Evolutionary conservation across 2,888 invertebrate genomes (phyloP).

Genomic region (Andrena fulva): DNA sequence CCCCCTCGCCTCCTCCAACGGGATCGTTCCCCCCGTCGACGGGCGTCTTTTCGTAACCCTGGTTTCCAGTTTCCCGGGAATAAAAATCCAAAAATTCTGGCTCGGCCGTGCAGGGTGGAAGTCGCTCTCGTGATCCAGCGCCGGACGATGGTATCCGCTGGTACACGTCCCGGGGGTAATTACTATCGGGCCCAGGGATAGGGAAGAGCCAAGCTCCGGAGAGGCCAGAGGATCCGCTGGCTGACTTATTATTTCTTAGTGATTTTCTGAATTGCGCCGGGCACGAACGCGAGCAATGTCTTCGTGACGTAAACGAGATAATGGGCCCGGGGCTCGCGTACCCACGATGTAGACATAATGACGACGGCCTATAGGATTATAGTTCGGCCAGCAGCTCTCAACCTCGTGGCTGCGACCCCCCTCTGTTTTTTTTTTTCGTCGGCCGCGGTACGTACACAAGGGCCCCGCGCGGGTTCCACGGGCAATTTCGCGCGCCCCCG

Average conservation of each 20-base stretch:
- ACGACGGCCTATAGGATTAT: slow-evolving; percentile 80
- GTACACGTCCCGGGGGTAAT: slow-evolving; percentile 64
- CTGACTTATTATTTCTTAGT: slow-evolving; percentile 82
- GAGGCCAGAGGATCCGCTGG: slow-evolving; percentile 59
- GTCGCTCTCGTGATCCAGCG: slow-evolving; percentile 55
- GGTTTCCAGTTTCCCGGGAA: slow-evolving; percentile 22
- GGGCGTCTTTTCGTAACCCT: not conserved
- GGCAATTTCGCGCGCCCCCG: slow-evolving; percentile 51
- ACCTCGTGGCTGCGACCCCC: slow-evolving; percentile 28
- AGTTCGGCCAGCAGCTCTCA: slow-evolving; percentile 72
- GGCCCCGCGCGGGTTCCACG: not conserved
- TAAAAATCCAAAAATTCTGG: slow-evolving; percentile 26
- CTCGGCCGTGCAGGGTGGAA: slow-evolving; percentile 30
- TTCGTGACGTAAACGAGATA: slow-evolving; percentile 83
- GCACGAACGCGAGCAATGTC: slow-evolving; percentile 76
- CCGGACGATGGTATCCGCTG: slow-evolving; percentile 49
- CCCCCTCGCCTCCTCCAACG: too few relatives aligned
- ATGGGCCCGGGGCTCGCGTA: slow-evolving; percentile 77
- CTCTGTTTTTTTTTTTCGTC: slow-evolving; percentile 1
- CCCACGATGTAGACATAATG: slow-evolving; percentile 82
- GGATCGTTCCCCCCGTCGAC: not conserved
- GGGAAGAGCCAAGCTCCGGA: slow-evolving; percentile 49
- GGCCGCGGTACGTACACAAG: not conserved
- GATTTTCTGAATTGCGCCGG: slow-evolving; percentile 82
- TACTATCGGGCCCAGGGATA: slow-evolving; percentile 64